Conservation (phyloP, 2,797 vertebrate species). For the Anguilla obscura region DNA sequence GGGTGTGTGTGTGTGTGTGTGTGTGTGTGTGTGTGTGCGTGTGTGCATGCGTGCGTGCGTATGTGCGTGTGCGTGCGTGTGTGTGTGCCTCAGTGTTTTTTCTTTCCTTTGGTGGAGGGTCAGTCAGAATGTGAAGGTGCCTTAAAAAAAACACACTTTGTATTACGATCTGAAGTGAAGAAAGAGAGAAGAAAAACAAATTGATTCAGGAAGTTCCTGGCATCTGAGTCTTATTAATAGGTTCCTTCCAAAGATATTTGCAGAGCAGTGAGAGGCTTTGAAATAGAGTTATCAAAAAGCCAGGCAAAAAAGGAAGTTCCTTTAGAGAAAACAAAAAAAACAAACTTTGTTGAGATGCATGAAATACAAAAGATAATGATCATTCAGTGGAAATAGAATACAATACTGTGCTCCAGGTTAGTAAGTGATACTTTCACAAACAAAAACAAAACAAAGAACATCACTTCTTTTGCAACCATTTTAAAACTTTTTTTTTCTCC, state of each 20-base stretch:
- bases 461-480: not conserved
- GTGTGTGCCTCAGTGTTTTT: not conserved
- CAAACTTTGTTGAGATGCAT: conserved; percentile 22
- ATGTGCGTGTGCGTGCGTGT: not conserved
- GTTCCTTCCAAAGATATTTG: conserved; percentile 10
- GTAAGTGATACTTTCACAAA: not conserved
- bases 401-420: not conserved
- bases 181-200: not conserved
- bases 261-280: not conserved
- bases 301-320: not conserved
- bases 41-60: not conserved
- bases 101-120: not conserved
- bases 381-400: not conserved
- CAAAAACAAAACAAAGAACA: not conserved
- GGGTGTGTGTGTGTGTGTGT: not conserved
- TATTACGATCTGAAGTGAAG: not conserved
- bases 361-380: conserved; percentile 17
- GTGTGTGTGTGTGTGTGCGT: not conserved
- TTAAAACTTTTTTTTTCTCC: not conserved
- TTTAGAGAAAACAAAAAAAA: not conserved
- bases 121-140: not conserved
- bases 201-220: conserved; percentile 6
- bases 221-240: conserved; percentile 13
- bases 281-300: not conserved
- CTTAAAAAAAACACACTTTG: not conserved